A percentile compares a stretch with the other conserved stretches of the same genome.
phyloP scores from a whole-genome alignment of 2,888 invertebrate genomes.

The Mantis religiosa region DNA sequence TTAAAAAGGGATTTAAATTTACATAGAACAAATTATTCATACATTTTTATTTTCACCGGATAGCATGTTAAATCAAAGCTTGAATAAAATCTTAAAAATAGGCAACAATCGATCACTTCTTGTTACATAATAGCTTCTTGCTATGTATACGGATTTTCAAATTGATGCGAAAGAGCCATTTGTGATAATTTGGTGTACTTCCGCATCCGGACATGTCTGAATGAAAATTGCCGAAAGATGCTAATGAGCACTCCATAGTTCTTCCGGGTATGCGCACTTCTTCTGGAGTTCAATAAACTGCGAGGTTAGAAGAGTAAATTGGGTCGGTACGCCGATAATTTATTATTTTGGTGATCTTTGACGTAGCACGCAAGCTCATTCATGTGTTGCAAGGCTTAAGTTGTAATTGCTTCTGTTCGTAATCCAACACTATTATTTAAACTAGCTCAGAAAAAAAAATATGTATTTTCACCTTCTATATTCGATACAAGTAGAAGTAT shows the following conservation, averaged over 20 bases:
- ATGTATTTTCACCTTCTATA: too few species aligned
- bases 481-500: too few species aligned
- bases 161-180: neutral
- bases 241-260: neutral
- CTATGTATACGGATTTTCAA: neutral
- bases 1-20: too few species aligned
- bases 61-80: too few species aligned
- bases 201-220: neutral
- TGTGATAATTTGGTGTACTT: neutral
- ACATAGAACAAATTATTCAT: too few species aligned
- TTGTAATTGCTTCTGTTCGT: neutral
- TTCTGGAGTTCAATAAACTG: neutral
- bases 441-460: too few species aligned
- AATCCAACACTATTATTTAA: neutral
- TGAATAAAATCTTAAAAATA: too few species aligned
- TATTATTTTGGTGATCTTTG: neutral
- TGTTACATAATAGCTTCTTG: neutral
- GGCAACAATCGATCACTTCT: too few species aligned
- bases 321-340: neutral
- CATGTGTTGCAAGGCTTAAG: too few species aligned
- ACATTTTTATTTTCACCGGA: too few species aligned
- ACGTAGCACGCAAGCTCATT: neutral
- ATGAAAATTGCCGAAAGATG: neutral
- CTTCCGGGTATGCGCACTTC: neutral
- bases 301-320: neutral